These are phyloP conservation scores for Galagoides demidoff DNA, from an alignment of 2,797 vertebrate genomes.

Conservation along the genomic window DNA sequence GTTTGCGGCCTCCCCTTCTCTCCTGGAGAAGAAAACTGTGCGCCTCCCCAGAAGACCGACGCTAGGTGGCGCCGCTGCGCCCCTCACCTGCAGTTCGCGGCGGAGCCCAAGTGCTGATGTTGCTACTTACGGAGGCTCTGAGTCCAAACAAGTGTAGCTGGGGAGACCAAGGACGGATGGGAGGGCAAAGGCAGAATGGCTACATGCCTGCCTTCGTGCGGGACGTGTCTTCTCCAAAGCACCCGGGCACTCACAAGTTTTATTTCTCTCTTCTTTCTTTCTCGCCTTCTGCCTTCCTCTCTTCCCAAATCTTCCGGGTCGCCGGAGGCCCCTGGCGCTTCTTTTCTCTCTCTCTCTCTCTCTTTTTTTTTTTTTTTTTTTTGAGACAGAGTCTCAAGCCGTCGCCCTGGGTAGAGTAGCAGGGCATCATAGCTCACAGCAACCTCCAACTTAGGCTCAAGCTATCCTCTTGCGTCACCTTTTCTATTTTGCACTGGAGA, in stretches of 20 bases:
- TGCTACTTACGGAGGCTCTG: neutral
- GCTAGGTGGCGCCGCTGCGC: conserved; percentile 33
- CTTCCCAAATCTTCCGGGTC: neutral
- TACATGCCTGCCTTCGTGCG: neutral
- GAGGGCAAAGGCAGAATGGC: neutral
- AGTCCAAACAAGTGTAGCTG: neutral
- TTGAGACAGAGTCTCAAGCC: too few species aligned
- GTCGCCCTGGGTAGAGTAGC: too few species aligned
- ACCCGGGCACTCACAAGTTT: neutral
- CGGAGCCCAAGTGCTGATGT: fast-evolving
- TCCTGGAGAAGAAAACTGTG: fast-evolving
- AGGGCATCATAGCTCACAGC: too few species aligned
- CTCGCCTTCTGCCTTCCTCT: neutral
- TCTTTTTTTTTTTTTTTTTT: too few species aligned
- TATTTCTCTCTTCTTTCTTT: neutral
- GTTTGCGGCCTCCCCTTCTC: neutral
- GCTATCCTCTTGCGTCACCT: too few species aligned
- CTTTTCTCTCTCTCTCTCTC: too few species aligned
- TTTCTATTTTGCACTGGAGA: too few species aligned
- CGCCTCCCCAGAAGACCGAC: neutral
- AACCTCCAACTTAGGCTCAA: too few species aligned
- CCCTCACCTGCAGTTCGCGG: fast-evolving
- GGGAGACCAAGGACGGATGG: neutral
- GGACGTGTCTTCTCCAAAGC: neutral
- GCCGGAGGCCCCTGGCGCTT: neutral